Conservation (phyloP, 2,888 invertebrate genomes). For the Volucella zonaria region DNA sequence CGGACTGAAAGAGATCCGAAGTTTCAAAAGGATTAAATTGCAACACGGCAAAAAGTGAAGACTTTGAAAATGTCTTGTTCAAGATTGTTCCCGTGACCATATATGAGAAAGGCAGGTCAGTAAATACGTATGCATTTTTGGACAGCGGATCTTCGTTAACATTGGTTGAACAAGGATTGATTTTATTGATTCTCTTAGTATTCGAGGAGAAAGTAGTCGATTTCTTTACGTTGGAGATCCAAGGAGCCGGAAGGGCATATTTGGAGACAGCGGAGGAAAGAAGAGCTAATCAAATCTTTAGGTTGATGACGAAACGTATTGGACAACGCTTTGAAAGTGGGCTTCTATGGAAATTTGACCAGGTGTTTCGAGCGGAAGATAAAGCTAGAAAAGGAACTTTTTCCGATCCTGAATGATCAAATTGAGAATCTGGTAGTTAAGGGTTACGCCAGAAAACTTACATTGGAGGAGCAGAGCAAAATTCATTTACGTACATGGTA, state of each 20-base stretch:
- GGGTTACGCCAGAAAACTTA: slow-evolving; percentile 51
- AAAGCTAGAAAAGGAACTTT: slow-evolving; percentile 43
- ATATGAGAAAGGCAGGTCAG: slow-evolving; percentile 18
- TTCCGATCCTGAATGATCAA: slow-evolving; percentile 58
- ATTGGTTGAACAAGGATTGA: neutral
- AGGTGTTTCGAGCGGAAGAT: slow-evolving; percentile 30
- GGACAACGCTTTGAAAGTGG: slow-evolving; percentile 60
- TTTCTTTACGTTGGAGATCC: slow-evolving; percentile 22
- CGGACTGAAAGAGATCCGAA: no score
- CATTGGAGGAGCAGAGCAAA: slow-evolving; percentile 15
- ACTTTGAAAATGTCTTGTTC: neutral
- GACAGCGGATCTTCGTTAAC: slow-evolving; percentile 28
- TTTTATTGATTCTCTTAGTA: neutral
- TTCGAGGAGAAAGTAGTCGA: slow-evolving; percentile 18
- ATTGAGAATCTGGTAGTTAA: no score
- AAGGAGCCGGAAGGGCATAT: neutral
- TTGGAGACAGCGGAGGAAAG: slow-evolving; percentile 10
- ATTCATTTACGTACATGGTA: slow-evolving; percentile 74
- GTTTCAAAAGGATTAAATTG: no score
- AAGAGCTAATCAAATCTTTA: slow-evolving; percentile 37
- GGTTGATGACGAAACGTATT: slow-evolving; percentile 35
- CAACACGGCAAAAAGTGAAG: no score
- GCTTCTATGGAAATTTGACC: slow-evolving; percentile 72
- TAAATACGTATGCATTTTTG: slow-evolving; percentile 28
- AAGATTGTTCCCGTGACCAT: slow-evolving; percentile 46